Evolutionary conservation across 2,113 vertebrate genomes (phyloP), one percentile per base, ranked within the genome.

Genomic region (Synodontis membranacea): DNA sequence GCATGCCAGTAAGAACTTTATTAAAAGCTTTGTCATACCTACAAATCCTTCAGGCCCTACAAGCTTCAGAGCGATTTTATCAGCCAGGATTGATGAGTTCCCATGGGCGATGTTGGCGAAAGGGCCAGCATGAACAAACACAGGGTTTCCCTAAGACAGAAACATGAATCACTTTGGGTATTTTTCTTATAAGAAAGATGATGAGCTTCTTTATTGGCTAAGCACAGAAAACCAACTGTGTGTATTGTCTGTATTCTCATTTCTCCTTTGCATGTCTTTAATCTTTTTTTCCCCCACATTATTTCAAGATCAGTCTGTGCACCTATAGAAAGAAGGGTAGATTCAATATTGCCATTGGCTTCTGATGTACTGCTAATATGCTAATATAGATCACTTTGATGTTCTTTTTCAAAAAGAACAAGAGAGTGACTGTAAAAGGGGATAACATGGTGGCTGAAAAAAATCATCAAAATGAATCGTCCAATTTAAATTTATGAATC

Each of bases 21-120:
- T 50, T 7, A 72, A 72, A 54, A 72, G 2, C 28, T 80, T 34
- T 31, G 3, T 83, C 94, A 90, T 93, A 98, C 98, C 98, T 68
- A 99, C 98, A 94, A 98, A 99, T 25, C 98, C 98, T 0, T 97
- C 94, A 0, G 97, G 96, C 56, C 98, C 98, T 39, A 99, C 98
- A 64, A 99, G 94, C 90, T 99, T 99, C 92, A 99, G 91, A 3
- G 98, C 98, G 34, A 99, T 97, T 93, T 97, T 97, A 93, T 99
- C 98, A 86, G 98, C 97, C 90, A 99, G 91, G 91, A 99, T 96
- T 21, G 98, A 99, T 12, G 98, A 99, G 93, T 99, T 99, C 31
- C 98, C 98, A n/a, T 99, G 98, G 75, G 98, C 98, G 9, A 99
- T 99, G 93, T 99, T 99, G 90, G 98, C 98, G 87, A 99, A 99